A percentile compares a stretch with the other conserved stretches of the same genome.
phyloP scores from a whole-genome alignment of 2,888 invertebrate genomes.

The Stenurella melanura region DNA sequence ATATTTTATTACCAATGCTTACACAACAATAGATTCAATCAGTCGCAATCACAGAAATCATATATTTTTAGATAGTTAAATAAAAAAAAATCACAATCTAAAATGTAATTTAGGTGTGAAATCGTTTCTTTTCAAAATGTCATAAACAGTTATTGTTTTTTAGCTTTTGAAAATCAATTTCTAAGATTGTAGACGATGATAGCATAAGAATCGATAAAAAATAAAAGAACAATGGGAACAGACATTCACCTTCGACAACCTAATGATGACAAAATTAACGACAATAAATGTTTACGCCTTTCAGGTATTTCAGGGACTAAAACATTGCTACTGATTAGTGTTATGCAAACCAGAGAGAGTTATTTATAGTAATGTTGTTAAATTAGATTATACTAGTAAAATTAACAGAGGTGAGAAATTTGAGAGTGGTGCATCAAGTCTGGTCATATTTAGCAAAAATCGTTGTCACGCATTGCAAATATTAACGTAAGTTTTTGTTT shows the following conservation, averaged over 20 bases:
- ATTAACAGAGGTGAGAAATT: background rate
- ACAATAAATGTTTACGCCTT: slow-evolving; percentile 13
- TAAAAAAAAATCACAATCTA: slow-evolving; percentile 11
- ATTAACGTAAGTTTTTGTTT: background rate
- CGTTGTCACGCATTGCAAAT: background rate
- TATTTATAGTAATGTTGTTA: background rate
- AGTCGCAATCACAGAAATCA: background rate
- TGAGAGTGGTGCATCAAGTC: background rate
- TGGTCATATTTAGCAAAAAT: background rate
- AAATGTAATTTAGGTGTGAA: slow-evolving; percentile 20
- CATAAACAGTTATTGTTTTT: slow-evolving; percentile 17
- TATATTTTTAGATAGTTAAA: background rate
- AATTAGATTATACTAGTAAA: slow-evolving; percentile 13
- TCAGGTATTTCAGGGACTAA: slow-evolving; percentile 18
- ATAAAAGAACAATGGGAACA: slow-evolving; percentile 17
- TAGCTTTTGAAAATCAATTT: background rate
- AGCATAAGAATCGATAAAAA: background rate
- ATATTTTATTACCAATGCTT: slow-evolving; percentile 10
- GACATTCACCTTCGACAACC: slow-evolving; percentile 15
- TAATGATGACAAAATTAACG: slow-evolving; percentile 13
- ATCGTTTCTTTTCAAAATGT: slow-evolving; percentile 3
- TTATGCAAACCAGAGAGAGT: slow-evolving; percentile 14
- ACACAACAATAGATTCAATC: slow-evolving; percentile 3
- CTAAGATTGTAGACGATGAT: slow-evolving; percentile 5
- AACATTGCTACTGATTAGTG: background rate